phyloP scores from a whole-genome alignment of 2,888 invertebrate species.

The Tipula confusa region DNA sequence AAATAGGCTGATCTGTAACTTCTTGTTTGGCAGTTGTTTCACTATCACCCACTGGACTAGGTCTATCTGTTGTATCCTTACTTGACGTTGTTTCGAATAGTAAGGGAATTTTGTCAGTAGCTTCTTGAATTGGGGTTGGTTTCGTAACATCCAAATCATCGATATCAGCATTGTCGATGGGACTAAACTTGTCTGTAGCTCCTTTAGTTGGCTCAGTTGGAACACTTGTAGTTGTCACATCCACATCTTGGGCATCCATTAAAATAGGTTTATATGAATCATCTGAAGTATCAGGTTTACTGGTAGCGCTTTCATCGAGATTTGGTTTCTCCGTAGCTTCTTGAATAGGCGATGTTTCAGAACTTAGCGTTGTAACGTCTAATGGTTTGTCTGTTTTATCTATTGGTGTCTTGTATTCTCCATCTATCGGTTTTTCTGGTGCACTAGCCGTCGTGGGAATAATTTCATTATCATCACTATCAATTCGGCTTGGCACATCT shows the following conservation, averaged over 20 bases:
- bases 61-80: not conserved
- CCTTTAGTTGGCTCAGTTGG: not conserved
- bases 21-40: not conserved
- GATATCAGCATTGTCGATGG: conserved; percentile 5
- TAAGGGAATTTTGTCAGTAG: not conserved
- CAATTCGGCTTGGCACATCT: not conserved
- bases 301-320: too few relatives aligned
- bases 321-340: too few relatives aligned
- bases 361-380: not conserved
- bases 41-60: not conserved
- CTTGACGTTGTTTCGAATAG: not conserved
- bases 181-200: not conserved
- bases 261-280: not conserved
- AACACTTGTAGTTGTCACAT: not conserved
- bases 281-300: not conserved
- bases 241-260: not conserved
- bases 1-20: not conserved
- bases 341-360: not conserved
- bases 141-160: not conserved
- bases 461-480: not conserved
- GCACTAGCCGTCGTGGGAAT: not conserved
- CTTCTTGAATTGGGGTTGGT: conserved; percentile 29
- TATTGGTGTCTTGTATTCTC: not conserved
- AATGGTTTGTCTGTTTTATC: not conserved
- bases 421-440: not conserved